A percentile compares a stretch with the other conserved stretches of the same genome.
Conservation (phyloP, 2,888 invertebrate species). For the Ptychoptera contaminata region DNA sequence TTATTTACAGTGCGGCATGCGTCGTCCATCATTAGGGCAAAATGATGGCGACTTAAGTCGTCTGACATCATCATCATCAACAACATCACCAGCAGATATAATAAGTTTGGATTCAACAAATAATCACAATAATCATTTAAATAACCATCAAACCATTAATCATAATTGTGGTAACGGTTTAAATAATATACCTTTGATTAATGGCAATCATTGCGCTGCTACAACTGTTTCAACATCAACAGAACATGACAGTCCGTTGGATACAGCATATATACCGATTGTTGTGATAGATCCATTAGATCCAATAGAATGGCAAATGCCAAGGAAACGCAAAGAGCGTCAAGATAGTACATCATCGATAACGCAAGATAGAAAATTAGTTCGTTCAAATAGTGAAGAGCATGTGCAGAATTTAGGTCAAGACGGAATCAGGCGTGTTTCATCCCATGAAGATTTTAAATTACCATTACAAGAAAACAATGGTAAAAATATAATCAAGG, state of each 20-base stretch:
- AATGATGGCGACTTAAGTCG: constrained; percentile 34
- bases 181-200: no score
- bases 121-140: no score
- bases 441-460: constrained; percentile 45
- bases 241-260: no score
- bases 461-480: constrained; percentile 21
- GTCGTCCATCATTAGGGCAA: constrained; percentile 32
- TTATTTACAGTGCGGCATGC: constrained; percentile 31
- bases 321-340: constrained; percentile 45
- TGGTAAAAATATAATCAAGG: constrained; percentile 5
- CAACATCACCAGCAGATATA: constrained; percentile 18
- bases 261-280: no score
- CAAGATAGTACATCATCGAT: constrained; percentile 41
- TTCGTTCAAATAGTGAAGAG: constrained; percentile 45
- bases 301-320: constrained; percentile 30
- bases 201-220: no score
- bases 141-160: no score
- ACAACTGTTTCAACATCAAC: no score
- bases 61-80: constrained; percentile 31
- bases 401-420: constrained; percentile 25
- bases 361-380: constrained; percentile 42
- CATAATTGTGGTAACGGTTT: no score
- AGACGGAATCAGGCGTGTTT: constrained; percentile 38
- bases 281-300: constrained; percentile 28
- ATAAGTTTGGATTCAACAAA: background rate